Evolutionary conservation across 2,888 invertebrate species (phyloP).

Genomic region (Schrankia costaestrigalis): DNA sequence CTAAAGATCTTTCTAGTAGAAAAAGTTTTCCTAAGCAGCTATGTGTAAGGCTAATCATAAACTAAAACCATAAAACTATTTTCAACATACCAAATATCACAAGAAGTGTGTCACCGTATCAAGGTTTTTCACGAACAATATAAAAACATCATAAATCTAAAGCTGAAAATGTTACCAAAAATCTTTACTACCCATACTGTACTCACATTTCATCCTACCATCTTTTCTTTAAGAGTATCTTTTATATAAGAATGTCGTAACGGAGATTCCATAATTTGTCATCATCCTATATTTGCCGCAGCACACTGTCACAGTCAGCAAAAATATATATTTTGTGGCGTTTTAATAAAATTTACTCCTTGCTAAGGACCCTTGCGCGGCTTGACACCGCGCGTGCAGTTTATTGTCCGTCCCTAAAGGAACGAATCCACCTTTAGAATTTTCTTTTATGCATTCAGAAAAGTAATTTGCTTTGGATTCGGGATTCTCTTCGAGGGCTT

Average conservation of each 20-base stretch:
- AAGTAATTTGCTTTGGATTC: conserved; percentile 27
- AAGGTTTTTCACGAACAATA: conserved; percentile 5
- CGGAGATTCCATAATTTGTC: conserved; percentile 17
- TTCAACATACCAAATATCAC: too few relatives aligned
- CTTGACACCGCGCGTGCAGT: conserved; percentile 47
- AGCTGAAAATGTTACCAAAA: conserved; percentile 6
- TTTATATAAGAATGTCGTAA: conserved; percentile 3
- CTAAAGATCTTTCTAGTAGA: too few relatives aligned
- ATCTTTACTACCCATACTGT: conserved; percentile 3
- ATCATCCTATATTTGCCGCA: conserved; percentile 27
- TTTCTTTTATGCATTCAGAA: conserved; percentile 27
- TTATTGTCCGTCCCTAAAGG: conserved; percentile 42
- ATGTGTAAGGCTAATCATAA: too few relatives aligned
- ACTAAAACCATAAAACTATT: too few relatives aligned
- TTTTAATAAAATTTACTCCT: conserved; percentile 58
- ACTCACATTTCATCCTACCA: too few relatives aligned
- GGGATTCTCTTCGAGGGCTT: conserved; percentile 16
- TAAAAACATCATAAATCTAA: conserved; percentile 15
- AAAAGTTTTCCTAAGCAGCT: too few relatives aligned
- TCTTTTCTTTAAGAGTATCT: too few relatives aligned
- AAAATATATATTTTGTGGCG: conserved; percentile 46
- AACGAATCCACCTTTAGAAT: conserved; percentile 24
- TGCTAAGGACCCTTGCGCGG: conserved; percentile 33
- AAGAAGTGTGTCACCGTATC: neutral
- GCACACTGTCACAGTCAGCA: conserved; percentile 34